phyloP scores from a whole-genome alignment of 1,140 invertebrate species.

The Tribolium castaneum region DNA sequence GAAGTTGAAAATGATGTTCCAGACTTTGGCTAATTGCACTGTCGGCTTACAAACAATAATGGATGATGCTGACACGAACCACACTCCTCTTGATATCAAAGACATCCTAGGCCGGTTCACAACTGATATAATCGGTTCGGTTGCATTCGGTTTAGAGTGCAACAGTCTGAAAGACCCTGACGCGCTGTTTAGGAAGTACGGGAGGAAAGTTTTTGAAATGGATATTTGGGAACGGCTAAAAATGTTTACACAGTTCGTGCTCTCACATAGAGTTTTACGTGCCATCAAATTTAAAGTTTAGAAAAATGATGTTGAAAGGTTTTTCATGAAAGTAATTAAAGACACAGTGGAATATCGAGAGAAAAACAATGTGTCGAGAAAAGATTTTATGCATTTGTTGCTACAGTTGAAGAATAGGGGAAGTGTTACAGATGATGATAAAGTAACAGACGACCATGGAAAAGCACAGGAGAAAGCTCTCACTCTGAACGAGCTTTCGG shows the following conservation, averaged over 20 bases:
- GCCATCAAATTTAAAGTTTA: neutral
- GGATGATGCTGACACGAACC: neutral
- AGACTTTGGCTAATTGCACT: conserved; percentile 60
- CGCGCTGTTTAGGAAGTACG: conserved; percentile 58
- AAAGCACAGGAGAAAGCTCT: neutral
- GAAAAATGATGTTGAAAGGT: conserved; percentile 56
- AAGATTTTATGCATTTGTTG: conserved; percentile 68
- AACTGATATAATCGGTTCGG: conserved; percentile 65
- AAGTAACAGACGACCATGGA: neutral
- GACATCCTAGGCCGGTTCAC: conserved; percentile 61
- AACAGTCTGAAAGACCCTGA: conserved; percentile 62
- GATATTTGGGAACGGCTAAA: neutral
- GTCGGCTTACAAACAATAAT: conserved; percentile 54
- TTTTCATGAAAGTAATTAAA: conserved; percentile 63
- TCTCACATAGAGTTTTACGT: neutral
- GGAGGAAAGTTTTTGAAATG: conserved; percentile 22
- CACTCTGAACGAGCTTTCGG: conserved; percentile 53
- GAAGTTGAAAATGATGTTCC: conserved; percentile 67
- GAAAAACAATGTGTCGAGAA: conserved; percentile 60
- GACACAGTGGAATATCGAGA: conserved; percentile 65
- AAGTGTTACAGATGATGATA: neutral
- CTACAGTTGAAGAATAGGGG: conserved; percentile 62
- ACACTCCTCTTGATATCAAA: conserved; percentile 50
- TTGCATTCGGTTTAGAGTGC: conserved; percentile 64
- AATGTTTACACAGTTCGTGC: neutral